Conservation (phyloP, 2,113 vertebrate species). For the Ailuropoda melanoleuca region DNA sequence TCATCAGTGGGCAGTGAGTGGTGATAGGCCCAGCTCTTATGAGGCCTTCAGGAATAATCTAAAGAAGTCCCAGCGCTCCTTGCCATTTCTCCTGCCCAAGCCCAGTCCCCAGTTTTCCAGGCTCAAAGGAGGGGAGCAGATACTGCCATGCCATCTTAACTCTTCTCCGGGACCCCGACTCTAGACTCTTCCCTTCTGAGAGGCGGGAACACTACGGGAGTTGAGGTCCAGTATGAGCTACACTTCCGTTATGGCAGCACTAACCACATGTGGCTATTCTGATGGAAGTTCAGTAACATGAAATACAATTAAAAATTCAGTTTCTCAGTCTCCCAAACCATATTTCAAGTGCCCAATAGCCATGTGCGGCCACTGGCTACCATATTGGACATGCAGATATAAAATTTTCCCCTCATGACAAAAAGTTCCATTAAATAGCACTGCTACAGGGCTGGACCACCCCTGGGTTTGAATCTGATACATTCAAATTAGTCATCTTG, state of each 20-base stretch:
- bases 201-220: background rate
- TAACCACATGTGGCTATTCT: background rate
- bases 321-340: background rate
- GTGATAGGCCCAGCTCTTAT: background rate
- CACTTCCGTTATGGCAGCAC: background rate
- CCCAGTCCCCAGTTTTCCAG: background rate
- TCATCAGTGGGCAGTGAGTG: background rate
- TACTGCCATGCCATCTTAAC: background rate
- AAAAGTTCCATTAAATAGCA: background rate
- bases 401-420: background rate
- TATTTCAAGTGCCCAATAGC: background rate
- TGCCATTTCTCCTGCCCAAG: background rate
- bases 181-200: background rate
- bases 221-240: background rate
- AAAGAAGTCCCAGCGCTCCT: background rate
- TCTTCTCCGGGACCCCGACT: background rate
- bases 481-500: background rate
- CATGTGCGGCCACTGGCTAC: background rate
- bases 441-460: background rate
- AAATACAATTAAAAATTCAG: background rate
- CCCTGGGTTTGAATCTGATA: background rate
- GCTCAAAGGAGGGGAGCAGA: background rate
- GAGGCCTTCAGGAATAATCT: background rate
- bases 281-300: slow-evolving; percentile 6
- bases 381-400: background rate